Evolutionary conservation across 2,113 vertebrate species (phyloP).

Genomic region (Rhabdomys dilectus): DNA sequence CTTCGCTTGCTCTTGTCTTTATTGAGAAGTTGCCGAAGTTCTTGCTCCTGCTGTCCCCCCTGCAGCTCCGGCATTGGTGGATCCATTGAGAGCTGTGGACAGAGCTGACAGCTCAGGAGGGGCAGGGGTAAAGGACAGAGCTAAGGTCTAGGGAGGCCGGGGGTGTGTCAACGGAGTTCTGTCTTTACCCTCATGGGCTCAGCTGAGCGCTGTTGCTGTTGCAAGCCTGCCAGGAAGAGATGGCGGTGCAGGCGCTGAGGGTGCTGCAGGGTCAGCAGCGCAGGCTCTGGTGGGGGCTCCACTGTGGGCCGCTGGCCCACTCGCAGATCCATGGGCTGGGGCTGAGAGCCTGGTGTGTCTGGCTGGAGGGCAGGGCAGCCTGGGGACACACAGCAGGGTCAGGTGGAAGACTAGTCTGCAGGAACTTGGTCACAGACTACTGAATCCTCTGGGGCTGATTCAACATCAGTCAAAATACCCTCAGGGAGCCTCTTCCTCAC

Average conservation of each 20-base stretch:
- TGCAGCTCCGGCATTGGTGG: conserved; percentile 85
- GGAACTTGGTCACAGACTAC: background rate
- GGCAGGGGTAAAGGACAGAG: background rate
- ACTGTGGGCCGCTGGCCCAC: conserved; percentile 90
- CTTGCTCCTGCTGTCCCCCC: conserved; percentile 90
- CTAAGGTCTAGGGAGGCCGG: background rate
- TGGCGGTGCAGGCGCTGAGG: conserved; percentile 89
- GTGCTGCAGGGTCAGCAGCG: conserved; percentile 90
- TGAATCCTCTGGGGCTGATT: background rate
- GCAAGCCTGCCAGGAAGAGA: conserved; percentile 90
- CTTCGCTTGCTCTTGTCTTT: conserved; percentile 94
- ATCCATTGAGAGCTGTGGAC: conserved; percentile 90
- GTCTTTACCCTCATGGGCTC: conserved; percentile 79
- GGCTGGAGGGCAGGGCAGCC: conserved; percentile 81
- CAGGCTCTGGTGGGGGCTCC: conserved; percentile 86
- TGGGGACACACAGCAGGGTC: conserved; percentile 65
- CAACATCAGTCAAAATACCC: background rate
- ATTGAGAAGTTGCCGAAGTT: conserved; percentile 91
- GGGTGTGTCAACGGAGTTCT: background rate
- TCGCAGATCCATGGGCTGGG: conserved; percentile 93
- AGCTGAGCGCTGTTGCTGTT: conserved; percentile 83
- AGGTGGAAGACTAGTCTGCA: background rate
- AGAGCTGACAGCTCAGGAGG: conserved; percentile 2
- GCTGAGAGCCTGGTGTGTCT: conserved; percentile 85
- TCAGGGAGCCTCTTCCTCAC: background rate